A percentile compares a stretch with the other conserved stretches of the same genome.
phyloP scores from a whole-genome alignment of 2,797 vertebrate genomes.

The Siniperca obscura region DNA sequence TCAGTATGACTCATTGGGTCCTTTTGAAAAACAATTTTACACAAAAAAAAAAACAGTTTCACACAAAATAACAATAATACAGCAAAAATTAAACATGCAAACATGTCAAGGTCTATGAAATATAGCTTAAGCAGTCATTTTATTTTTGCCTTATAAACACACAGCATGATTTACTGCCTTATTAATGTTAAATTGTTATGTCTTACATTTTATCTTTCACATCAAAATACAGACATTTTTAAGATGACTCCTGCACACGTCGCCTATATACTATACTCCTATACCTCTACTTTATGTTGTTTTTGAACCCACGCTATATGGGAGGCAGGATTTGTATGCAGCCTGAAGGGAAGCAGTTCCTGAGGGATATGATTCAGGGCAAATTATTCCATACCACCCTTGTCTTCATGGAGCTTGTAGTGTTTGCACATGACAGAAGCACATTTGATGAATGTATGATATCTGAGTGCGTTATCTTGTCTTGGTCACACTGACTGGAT shows the following conservation, averaged over 20 bases:
- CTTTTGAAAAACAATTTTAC: slow-evolving; percentile 23
- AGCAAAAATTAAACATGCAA: neutral
- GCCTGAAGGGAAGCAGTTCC: slow-evolving; percentile 15
- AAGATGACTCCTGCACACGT: neutral
- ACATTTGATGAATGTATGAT: neutral
- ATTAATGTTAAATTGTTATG: neutral
- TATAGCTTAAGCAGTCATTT: neutral
- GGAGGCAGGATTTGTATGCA: neutral
- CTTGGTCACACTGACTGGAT: neutral
- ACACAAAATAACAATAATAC: neutral
- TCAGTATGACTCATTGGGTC: slow-evolving; percentile 43
- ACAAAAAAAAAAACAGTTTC: slow-evolving; percentile 4
- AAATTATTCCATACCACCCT: slow-evolving; percentile 7
- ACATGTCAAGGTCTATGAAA: neutral
- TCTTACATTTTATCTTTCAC: neutral
- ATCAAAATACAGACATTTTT: neutral
- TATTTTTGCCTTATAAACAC: neutral
- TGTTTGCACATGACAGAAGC: slow-evolving; percentile 7
- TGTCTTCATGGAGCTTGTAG: neutral
- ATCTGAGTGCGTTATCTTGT: neutral
- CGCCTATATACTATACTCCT: neutral
- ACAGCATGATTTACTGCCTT: neutral
- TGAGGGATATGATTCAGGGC: neutral
- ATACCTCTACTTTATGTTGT: neutral
- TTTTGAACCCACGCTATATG: neutral